Evolutionary conservation across 2,113 vertebrate genomes (phyloP).

Genomic region (Taxidea taxus): DNA sequence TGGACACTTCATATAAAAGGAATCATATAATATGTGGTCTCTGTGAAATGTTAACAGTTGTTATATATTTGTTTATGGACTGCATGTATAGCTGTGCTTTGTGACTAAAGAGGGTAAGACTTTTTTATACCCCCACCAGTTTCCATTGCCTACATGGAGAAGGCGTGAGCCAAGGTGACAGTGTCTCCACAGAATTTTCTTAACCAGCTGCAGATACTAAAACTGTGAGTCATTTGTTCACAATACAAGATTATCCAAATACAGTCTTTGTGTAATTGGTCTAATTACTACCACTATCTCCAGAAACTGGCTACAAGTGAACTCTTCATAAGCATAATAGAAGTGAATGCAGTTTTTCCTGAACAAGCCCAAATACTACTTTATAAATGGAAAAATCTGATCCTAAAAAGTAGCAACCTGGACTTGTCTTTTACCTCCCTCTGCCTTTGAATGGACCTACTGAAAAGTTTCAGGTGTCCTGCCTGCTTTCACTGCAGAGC

Average conservation of each 20-base stretch:
- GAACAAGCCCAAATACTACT: not conserved
- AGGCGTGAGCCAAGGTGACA: not conserved
- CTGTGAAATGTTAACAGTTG: not conserved
- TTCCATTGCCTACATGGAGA: not conserved
- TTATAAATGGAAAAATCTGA: not conserved
- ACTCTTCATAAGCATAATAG: not conserved
- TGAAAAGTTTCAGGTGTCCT: not conserved
- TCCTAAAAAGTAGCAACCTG: not conserved
- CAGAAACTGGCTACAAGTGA: constrained; percentile 46
- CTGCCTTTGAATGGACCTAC: not conserved
- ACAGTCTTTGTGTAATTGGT: constrained; percentile 45
- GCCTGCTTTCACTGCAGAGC: not conserved
- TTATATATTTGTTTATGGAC: not conserved
- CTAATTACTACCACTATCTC: constrained; percentile 41
- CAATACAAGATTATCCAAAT: constrained; percentile 54
- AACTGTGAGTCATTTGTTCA: constrained; percentile 63
- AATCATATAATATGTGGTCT: not conserved
- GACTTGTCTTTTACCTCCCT: not conserved
- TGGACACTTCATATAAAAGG: not conserved
- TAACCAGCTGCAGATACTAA: constrained; percentile 10
- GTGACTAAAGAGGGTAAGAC: not conserved
- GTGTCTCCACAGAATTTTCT: constrained; percentile 2
- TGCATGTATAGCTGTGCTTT: not conserved
- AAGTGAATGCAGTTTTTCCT: constrained; percentile 6
- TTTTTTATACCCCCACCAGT: not conserved